A percentile compares a stretch with the other conserved stretches of the same genome.
These are phyloP conservation scores for Pachyramphus minor DNA, from an alignment of 2,113 vertebrate species.

Conservation along the genomic window DNA sequence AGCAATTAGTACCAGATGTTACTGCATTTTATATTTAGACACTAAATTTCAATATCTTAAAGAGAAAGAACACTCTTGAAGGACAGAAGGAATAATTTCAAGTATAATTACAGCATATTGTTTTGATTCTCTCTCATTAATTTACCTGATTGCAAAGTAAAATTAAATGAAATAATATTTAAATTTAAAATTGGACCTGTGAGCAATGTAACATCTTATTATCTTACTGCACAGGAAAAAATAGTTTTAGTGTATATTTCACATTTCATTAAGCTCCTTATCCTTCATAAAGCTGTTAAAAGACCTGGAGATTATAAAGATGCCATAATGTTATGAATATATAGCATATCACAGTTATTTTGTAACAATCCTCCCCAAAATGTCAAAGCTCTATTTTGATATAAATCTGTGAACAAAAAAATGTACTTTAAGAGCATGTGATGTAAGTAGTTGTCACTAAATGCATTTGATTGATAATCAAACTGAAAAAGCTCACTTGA, in stretches of 20 bases:
- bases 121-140: conserved; percentile 78
- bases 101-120: conserved; percentile 80
- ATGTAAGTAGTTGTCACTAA: not conserved
- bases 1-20: conserved; percentile 81
- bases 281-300: not conserved
- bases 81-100: conserved; percentile 80
- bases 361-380: not conserved
- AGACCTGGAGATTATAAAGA: not conserved
- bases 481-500: not conserved
- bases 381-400: not conserved
- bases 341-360: not conserved
- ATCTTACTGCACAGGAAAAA: conserved; percentile 35
- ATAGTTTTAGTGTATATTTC: conserved; percentile 39
- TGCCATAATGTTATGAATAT: not conserved
- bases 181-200: conserved; percentile 75
- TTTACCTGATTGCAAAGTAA: conserved; percentile 81
- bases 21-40: conserved; percentile 77
- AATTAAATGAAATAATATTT: conserved; percentile 80
- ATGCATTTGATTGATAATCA: not conserved
- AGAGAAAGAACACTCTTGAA: conserved; percentile 74
- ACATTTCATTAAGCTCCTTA: not conserved
- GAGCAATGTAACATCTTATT: conserved; percentile 70
- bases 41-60: conserved; percentile 73
- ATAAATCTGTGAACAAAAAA: not conserved
- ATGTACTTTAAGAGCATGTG: not conserved